Conservation (phyloP, 2,797 vertebrate species). For the Taenioides sp. region DNA sequence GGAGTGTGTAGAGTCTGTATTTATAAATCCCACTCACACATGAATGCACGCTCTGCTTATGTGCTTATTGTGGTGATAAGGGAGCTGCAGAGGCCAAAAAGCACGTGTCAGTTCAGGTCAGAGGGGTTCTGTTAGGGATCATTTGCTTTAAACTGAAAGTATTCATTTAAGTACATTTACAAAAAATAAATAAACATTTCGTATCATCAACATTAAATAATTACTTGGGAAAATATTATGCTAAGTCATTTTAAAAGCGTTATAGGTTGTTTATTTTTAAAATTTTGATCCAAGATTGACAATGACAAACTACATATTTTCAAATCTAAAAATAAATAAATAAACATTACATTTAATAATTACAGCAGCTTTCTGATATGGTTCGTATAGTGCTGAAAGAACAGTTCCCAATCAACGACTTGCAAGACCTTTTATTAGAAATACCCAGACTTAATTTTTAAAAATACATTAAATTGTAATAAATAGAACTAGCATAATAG, state of each 20-base stretch:
- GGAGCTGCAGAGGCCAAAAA: background rate
- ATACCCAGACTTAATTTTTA: background rate
- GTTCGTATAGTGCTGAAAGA: background rate
- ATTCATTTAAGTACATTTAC: too few relatives aligned
- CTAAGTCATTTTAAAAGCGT: too few relatives aligned
- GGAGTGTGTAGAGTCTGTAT: background rate
- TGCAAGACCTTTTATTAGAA: background rate
- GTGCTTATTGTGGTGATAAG: conserved; percentile 1
- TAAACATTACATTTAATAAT: too few relatives aligned
- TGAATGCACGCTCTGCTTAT: background rate
- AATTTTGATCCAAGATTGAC: too few relatives aligned
- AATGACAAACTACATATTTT: too few relatives aligned
- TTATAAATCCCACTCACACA: conserved; percentile 14
- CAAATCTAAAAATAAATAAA: too few relatives aligned
- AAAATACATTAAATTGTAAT: too few relatives aligned
- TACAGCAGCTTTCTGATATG: background rate
- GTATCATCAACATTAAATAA: too few relatives aligned
- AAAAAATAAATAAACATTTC: too few relatives aligned
- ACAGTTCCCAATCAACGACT: background rate
- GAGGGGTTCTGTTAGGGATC: background rate
- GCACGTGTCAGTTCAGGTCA: conserved; percentile 7
- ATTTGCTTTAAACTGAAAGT: background rate
- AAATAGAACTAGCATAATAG: too few relatives aligned
- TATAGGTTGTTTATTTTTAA: too few relatives aligned
- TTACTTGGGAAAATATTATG: too few relatives aligned